These are phyloP conservation scores for Anoplopoma fimbria DNA, from an alignment of 2,113 vertebrate genomes.

Conservation along the genomic window DNA sequence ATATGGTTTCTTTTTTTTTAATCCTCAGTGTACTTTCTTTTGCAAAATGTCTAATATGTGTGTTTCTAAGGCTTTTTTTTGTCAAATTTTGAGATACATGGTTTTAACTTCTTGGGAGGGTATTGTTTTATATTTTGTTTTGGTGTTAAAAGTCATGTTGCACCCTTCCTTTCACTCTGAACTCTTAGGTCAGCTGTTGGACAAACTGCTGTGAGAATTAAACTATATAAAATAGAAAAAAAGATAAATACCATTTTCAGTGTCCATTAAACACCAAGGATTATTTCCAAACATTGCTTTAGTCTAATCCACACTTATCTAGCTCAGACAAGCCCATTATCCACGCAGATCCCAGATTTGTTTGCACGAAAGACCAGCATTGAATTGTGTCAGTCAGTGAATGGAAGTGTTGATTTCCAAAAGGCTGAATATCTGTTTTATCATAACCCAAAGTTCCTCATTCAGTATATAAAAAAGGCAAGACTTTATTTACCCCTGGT, in stretches of 20 bases:
- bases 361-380: neutral
- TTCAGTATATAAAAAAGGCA: too few relatives aligned
- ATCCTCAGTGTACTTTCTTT: neutral
- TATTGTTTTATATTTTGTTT: neutral
- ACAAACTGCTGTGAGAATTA: slow-evolving; percentile 29
- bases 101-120: neutral
- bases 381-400: slow-evolving; percentile 4
- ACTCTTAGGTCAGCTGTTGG: slow-evolving; percentile 13
- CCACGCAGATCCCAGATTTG: neutral
- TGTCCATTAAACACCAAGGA: slow-evolving; percentile 64
- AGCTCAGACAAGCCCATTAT: slow-evolving; percentile 48
- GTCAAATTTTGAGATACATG: neutral
- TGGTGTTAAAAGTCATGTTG: neutral
- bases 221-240: slow-evolving; percentile 4
- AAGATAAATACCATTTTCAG: slow-evolving; percentile 34
- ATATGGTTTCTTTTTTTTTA: neutral
- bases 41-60: neutral
- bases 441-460: neutral
- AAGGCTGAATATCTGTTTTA: neutral
- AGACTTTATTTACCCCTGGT: neutral
- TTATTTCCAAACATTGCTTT: slow-evolving; percentile 66
- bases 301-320: slow-evolving; percentile 67
- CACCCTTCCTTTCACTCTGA: slow-evolving; percentile 9
- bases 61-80: neutral
- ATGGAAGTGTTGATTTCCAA: slow-evolving; percentile 4